Evolutionary conservation across 2,888 invertebrate genomes (phyloP), one percentile per base, ranked within the genome.

Genomic region (Agrochola circellaris): DNA sequence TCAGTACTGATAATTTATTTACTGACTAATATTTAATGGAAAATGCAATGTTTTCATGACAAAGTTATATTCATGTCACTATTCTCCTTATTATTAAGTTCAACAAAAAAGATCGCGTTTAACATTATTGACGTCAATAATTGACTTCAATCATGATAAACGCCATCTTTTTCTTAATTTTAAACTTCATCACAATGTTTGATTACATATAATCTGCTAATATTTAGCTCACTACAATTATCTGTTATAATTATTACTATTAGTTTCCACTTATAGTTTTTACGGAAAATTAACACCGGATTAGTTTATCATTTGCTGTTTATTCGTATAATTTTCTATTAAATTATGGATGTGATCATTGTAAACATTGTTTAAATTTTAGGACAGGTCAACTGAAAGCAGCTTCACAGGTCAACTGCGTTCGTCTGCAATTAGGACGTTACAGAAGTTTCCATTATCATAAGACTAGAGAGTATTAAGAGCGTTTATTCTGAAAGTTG

Each of bases 91-190:
- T 34, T 26, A 54, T 34, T 5, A 11, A 69, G n/a, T 65, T 42
- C 20, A n/a, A 11, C 6, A 69, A 56, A 56, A 69, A 69, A 20
- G 5, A 42, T 65, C 42, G 42, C 56, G 68, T 69, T 69, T 38
- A 13, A 15, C 7, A 20, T 56, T 38, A 68, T 38, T 13, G 54
- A 54, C 68, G 0, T 3, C 17, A 38, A 38, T 34, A 4, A 54
- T 38, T 20, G 3, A 38, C 4, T 23, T 64, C n/a, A 64, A 62
- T 64, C 38, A 64, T 64, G 38, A n/a, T 64, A 64, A 62, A 62
- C 38, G 38, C 38, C 38, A 38, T 38, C 62, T 64, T 38, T 62
- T 62, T 62, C 38, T 7, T 64, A 23, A 64, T 64, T 8, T 64
- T 38, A 7, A 23, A 15, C 54, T 38, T 54, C 23, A 68, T 64